Evolutionary conservation across 2,888 invertebrate genomes (phyloP), one percentile per base, ranked within the genome.

Genomic region (Antheraea assamensis): DNA sequence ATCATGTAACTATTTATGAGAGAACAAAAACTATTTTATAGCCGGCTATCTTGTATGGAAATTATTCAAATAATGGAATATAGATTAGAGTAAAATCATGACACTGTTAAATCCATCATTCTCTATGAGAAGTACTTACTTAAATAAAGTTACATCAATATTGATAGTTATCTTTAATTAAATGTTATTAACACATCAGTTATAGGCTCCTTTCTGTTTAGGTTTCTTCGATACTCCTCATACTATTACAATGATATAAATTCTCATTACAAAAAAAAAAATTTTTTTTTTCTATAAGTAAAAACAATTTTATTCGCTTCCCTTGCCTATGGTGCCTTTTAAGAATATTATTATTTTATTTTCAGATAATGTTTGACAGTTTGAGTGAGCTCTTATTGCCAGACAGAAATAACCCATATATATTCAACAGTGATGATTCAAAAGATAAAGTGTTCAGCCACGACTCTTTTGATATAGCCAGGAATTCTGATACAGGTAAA

Each of bases 321-420:
- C 27, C 4, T 30, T 64, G 17, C 4, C 3, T 27, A 17, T 27
- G 15, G 15, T 27, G 8, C 17, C 17, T 30, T 64, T 30, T 5
- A 64, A 27, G 15, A 64, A 61, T n/a, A 15, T 24, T 27, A 19
- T 30, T 30, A 17, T 74, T 75, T 74, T 58, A 71, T 75, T 88
- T 87, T 74, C 88, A 92, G 92, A 83, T 87, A 76, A 85, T 88
- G 81, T 85, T 89, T 49, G 88, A 89, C 75, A 90, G 86, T 77
- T 85, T 88, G 74, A 84, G 88, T 7, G 91, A 92, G 72, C 82
- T 92, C 52, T 79, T 92, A 61, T 77, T 90, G 76, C 87, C 89
- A 19, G 88, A 89, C 71, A 82, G 82, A 78, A 74, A 85, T 74
- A 88, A 84, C 76, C 79, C 88, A 2, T 89, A 83, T 76, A 74